Percentiles rank a stretch among this genome's conserved stretches.
These are phyloP conservation scores for Sphyrna mokarran DNA, from an alignment of 2,113 vertebrate genomes.

Conservation along the genomic window DNA sequence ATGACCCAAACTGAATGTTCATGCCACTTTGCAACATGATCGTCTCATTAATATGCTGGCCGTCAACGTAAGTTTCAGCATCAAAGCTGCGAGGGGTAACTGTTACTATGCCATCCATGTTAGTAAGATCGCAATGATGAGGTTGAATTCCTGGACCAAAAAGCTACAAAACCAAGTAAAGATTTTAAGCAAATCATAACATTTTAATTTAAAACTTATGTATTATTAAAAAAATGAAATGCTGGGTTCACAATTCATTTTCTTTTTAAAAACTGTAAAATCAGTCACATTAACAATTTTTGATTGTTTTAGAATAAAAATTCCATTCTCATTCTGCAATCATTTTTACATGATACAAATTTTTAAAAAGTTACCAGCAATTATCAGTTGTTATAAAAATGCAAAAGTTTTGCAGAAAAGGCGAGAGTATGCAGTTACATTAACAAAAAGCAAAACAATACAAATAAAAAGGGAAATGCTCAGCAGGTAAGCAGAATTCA, in stretches of 20 bases:
- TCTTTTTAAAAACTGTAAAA: neutral
- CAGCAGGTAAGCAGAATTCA: too few species aligned
- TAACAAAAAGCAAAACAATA: neutral
- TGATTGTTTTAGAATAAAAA: too few species aligned
- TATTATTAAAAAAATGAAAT: neutral
- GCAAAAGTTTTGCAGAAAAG: neutral
- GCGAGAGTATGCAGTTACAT: neutral
- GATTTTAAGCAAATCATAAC: neutral
- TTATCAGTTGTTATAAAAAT: neutral
- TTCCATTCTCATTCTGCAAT: neutral
- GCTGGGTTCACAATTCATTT: neutral
- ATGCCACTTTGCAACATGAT: slow-evolving; percentile 85
- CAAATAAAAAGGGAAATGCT: neutral
- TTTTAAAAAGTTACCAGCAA: neutral
- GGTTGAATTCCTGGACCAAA: slow-evolving; percentile 88
- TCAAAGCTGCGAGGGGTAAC: slow-evolving; percentile 82
- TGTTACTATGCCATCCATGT: slow-evolving; percentile 90
- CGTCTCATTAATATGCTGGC: slow-evolving; percentile 81
- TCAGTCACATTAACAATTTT: neutral
- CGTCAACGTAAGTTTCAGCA: slow-evolving; percentile 86
- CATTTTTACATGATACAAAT: neutral
- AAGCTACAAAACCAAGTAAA: slow-evolving; percentile 58
- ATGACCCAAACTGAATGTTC: slow-evolving; percentile 85
- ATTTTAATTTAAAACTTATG: neutral
- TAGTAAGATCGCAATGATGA: slow-evolving; percentile 92